These are phyloP conservation scores for Syrrhaptes paradoxus DNA, from an alignment of 2,113 vertebrate species.

Conservation along the genomic window DNA sequence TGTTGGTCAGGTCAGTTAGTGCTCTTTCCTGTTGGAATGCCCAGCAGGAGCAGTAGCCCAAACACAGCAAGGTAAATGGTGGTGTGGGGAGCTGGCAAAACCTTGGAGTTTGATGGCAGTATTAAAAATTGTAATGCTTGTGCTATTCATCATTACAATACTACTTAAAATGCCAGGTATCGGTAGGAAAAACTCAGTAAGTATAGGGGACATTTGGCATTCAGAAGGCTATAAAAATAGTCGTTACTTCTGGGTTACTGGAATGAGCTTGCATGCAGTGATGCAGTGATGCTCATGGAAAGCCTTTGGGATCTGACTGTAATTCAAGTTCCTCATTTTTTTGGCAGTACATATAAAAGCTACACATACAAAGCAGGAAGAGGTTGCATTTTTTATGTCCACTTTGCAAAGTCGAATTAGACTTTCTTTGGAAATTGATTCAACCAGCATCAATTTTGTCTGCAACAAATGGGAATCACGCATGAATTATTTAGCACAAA, in stretches of 20 bases:
- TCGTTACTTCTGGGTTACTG: background rate
- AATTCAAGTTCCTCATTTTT: background rate
- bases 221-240: background rate
- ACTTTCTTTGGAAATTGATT: background rate
- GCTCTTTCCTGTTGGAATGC: background rate
- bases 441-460: background rate
- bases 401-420: background rate
- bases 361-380: background rate
- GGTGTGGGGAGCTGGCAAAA: background rate
- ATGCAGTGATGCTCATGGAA: background rate
- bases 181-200: background rate
- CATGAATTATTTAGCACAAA: slow-evolving; percentile 51
- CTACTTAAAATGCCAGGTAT: background rate
- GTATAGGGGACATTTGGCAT: background rate
- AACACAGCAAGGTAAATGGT: background rate
- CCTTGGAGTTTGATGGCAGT: background rate
- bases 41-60: background rate
- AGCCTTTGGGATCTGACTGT: background rate
- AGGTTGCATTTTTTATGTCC: rapidly evolving
- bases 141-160: background rate
- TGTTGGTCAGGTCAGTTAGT: background rate
- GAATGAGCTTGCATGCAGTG: background rate
- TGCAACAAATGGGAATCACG: background rate
- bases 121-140: background rate
- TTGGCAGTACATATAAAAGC: background rate